A percentile compares a stretch with the other conserved stretches of the same genome.
Conservation (phyloP, 2,888 invertebrate species). For the Temnothorax unifasciatus region DNA sequence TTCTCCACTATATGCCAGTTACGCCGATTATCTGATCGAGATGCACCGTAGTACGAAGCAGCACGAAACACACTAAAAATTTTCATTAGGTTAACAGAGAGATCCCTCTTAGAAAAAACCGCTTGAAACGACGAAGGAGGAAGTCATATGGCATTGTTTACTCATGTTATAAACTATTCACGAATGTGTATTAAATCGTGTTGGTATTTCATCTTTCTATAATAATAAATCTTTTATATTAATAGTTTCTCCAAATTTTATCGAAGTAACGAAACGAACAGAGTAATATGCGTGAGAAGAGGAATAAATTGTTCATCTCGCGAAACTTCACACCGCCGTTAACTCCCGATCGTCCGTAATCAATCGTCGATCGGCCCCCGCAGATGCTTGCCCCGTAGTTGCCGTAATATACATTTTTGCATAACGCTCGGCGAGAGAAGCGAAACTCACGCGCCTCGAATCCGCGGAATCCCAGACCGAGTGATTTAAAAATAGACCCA, state of each 20-base stretch:
- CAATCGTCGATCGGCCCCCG: constrained; percentile 3
- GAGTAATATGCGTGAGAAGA: neutral
- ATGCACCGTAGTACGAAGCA: neutral
- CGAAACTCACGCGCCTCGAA: constrained; percentile 25
- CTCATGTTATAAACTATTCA: neutral
- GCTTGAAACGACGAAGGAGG: neutral
- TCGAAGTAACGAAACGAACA: neutral
- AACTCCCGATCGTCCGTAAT: constrained; percentile 17
- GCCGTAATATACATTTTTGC: constrained; percentile 22
- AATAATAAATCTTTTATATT: neutral
- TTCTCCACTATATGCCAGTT: constrained; percentile 10
- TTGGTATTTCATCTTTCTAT: too few relatives aligned
- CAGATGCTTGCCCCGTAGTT: neutral
- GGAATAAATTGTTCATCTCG: neutral
- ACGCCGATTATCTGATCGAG: constrained; percentile 44
- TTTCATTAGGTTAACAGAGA: neutral
- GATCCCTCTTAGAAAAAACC: neutral
- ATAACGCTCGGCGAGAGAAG: neutral
- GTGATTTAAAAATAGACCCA: constrained; percentile 51
- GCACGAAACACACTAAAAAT: constrained; percentile 31
- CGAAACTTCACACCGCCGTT: neutral
- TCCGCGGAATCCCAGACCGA: constrained; percentile 1
- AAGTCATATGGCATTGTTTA: neutral
- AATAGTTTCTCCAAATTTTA: neutral
- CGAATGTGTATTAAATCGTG: neutral